Conservation (phyloP, 1,140 invertebrate genomes). For the Caligus rogercresseyi region DNA sequence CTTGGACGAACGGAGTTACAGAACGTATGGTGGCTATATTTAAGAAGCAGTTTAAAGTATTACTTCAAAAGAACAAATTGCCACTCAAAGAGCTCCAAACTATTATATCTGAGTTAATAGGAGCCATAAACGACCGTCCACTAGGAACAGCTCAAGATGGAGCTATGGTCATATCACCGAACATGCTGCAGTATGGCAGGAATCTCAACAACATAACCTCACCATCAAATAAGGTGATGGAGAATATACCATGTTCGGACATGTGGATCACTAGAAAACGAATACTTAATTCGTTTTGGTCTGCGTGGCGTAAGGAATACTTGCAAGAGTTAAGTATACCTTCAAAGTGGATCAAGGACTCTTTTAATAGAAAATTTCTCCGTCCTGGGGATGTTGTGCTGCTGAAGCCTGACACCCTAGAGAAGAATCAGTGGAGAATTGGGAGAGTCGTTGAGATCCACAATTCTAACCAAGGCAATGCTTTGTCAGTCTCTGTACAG, state of each 20-base stretch:
- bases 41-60: neutral
- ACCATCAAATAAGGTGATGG: neutral
- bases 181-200: neutral
- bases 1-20: conserved; percentile 5
- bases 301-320: neutral
- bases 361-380: neutral
- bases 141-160: neutral
- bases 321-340: neutral
- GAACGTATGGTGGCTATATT: conserved; percentile 1
- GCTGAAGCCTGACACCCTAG: neutral
- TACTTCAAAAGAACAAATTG: neutral
- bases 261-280: neutral
- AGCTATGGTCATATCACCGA: neutral
- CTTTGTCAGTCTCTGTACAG: neutral
- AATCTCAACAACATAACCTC: neutral
- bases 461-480: neutral
- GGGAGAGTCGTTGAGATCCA: neutral
- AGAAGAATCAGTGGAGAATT: neutral
- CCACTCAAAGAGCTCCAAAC: neutral
- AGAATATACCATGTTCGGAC: neutral
- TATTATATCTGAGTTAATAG: neutral
- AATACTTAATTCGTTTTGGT: neutral
- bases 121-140: neutral
- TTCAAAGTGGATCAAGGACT: neutral
- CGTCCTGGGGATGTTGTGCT: neutral